Evolutionary conservation across 2,113 vertebrate genomes (phyloP).

Genomic region (Rattus rattus): DNA sequence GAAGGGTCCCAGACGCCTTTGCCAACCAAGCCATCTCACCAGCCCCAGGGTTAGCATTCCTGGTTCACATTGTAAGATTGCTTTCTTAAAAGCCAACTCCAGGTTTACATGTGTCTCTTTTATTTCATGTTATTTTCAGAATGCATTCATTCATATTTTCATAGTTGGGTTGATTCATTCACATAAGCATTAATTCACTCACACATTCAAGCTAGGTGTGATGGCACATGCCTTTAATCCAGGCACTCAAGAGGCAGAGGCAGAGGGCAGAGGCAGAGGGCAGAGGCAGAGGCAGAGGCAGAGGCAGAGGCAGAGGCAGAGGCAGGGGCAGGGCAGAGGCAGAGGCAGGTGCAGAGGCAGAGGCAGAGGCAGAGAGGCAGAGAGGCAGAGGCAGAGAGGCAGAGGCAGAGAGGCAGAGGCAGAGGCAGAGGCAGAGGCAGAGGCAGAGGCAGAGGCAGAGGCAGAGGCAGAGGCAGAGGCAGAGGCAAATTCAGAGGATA

Average conservation of each 20-base stretch:
- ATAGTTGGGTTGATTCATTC: background rate
- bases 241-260: background rate
- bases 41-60: background rate
- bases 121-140: background rate
- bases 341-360: too few species aligned
- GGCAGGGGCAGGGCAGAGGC: too few species aligned
- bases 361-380: background rate
- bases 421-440: too few species aligned
- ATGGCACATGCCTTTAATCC: background rate
- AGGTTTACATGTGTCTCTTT: background rate
- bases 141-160: background rate
- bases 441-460: too few species aligned
- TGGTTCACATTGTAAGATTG: background rate
- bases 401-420: too few species aligned
- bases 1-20: background rate
- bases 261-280: background rate
- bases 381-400: too few species aligned
- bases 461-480: background rate
- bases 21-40: background rate
- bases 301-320: too few species aligned
- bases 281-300: too few species aligned
- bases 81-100: constrained; percentile 8
- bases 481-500: background rate
- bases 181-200: background rate
- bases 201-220: background rate